Base-by-base conservation (phyloP, 1,140 invertebrate species). In the Drosophila arawakana region DNA sequence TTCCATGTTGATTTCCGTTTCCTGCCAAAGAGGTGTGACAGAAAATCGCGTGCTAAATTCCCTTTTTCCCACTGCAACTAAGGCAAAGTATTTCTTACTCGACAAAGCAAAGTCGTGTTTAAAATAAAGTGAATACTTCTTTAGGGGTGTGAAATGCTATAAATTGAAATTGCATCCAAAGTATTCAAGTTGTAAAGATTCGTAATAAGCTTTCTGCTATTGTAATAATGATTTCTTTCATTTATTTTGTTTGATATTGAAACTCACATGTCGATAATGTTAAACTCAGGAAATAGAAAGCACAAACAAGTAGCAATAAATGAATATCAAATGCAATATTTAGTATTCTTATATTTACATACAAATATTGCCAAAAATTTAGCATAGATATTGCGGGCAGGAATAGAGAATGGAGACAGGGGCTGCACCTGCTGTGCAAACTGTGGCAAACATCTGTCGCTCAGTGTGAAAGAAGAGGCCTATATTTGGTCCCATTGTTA, bases 401-500 rank as follows among this genome's bases (percentile, higher is more conserved):
- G 6, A 30, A 5, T 6, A 30, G 25, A 5, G 5, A 13, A 10
- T 2, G 41, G n/a, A 3, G 6, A n/a, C 3, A 4, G 41, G 47
- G 41, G 60, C 68, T 44, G 55, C 66, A 47, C n/a, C 47, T 52
- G 65, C 76, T 73, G 72, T 61, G 71, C 55, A 81, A 85, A 79
- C 71, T 66, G 76, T 52, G 77, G 63, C 62, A 57, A 85, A 52
- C 82, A 86, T 72, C 75, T 85, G 82, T 18, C 50, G 61, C 30
- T 37, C 46, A 13, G 30, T 34, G 52, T 69, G 10, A 30, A 30
- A 39, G 15, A 11, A 58, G 60, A 68, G 76, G 72, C 76, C 76
- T 83, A 79, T 60, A 61, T 68, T 59, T 49, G 43, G 50, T 13
- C 1, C 58, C 59, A 81, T 86, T 86, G 82, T 86, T 86, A 72